Conservation (phyloP, 2,888 invertebrate genomes). For the Callimorpha dominula region DNA sequence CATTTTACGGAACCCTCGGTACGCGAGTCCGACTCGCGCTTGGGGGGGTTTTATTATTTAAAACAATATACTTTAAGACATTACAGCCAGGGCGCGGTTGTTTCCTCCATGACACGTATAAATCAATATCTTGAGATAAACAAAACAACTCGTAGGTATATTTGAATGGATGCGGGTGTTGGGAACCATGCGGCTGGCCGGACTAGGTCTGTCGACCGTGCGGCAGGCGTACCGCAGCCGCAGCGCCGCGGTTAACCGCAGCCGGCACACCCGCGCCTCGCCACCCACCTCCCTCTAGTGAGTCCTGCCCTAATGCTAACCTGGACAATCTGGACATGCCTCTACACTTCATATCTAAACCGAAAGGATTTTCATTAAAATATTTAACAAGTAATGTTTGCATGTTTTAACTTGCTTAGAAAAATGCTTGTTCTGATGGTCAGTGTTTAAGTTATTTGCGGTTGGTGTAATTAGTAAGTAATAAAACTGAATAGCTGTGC, state of each 20-base stretch:
- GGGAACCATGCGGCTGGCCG: constrained; percentile 59
- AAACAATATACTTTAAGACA: neutral
- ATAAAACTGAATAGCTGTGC: neutral
- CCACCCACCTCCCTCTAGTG: constrained; percentile 39
- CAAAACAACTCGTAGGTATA: constrained; percentile 59
- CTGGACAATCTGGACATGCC: constrained; percentile 67
- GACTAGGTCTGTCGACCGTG: constrained; percentile 59
- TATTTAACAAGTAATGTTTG: constrained; percentile 36
- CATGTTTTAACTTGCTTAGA: constrained; percentile 16
- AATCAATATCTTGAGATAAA: constrained; percentile 42
- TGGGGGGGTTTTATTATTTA: no score
- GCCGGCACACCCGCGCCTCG: constrained; percentile 33
- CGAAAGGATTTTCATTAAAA: constrained; percentile 55
- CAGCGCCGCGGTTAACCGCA: constrained; percentile 53
- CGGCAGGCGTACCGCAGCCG: constrained; percentile 66
- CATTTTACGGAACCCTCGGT: no score
- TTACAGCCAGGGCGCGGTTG: neutral
- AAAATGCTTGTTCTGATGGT: constrained; percentile 3
- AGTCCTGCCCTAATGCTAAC: constrained; percentile 56
- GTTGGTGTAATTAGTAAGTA: neutral
- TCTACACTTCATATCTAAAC: constrained; percentile 55
- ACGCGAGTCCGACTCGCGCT: no score
- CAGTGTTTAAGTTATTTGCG: constrained; percentile 8
- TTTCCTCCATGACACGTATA: neutral
- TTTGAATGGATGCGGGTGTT: constrained; percentile 55